Base-by-base conservation (phyloP, 2,797 vertebrate genomes). In the Rhinoraja longicauda region DNA sequence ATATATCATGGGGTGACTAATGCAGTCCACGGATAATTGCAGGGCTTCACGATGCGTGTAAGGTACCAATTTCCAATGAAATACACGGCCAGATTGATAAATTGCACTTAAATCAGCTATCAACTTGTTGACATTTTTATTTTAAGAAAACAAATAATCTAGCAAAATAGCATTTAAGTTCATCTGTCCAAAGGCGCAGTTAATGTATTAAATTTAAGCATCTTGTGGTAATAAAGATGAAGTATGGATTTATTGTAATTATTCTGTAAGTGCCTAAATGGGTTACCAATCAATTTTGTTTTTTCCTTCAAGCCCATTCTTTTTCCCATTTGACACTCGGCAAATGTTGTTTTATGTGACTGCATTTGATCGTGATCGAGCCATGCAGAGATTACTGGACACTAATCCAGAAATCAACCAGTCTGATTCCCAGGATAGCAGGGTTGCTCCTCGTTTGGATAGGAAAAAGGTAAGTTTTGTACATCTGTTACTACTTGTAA, bases 301-400 rank as follows among this genome's bases (percentile, higher is more conserved):
- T 93, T 93, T 95, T 94, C 4, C 67, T 94, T 95, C 8, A 96
- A 99, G 99, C 96, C 99, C 99, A 0, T 99, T 99, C 97, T 99
- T 99, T 97, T 99, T 99, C 96, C 99, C 99, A 0, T 99, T 99
- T 94, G 99, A 99, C 95, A 99, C 99, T n/a, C 97, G 98, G 94
- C 99, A 99, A 98, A 99, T 99, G 99, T 96, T 99, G 90, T 99
- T 99, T 95, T 99, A 99, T 32, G 99, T 99, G 86, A 99, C 99
- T 13, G 99, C 99, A 57, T 99, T 99, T 95, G 99, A 99, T 95
- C 97, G 99, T 0, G 99, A 99, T 94, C 96, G 99, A 95, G 99
- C 99, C 95, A 99, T 99, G 99, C 99, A 99, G 93, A 97, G 99
- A 94, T 96, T 99, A 6, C 96, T 99, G 93, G 99, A 99, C 95